These are phyloP conservation scores for Tiliacea citrago DNA, from an alignment of 2,888 invertebrate genomes.

Conservation along the genomic window DNA sequence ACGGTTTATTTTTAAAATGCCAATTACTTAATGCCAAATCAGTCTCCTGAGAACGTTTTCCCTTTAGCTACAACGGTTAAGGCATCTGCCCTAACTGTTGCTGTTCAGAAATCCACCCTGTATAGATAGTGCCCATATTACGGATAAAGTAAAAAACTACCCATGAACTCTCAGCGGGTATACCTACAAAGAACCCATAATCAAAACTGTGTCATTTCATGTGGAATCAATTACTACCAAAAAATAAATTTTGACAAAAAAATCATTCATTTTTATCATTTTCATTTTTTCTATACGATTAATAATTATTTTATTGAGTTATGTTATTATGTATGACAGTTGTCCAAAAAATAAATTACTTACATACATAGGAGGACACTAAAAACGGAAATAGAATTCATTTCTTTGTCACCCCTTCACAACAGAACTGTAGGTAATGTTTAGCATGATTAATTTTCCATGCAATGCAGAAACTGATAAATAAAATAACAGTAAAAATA, in stretches of 20 bases:
- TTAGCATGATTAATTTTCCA: not conserved
- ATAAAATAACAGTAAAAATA: constrained; percentile 2
- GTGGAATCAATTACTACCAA: constrained; percentile 55
- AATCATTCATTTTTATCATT: too few species aligned
- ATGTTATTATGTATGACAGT: not conserved
- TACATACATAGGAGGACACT: not conserved
- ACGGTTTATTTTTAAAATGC: not conserved
- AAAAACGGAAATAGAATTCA: not conserved
- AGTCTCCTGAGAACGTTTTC: not conserved
- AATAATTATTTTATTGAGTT: not conserved
- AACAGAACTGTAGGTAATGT: not conserved
- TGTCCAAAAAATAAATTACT: not conserved
- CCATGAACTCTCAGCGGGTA: constrained; percentile 13
- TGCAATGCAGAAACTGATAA: not conserved
- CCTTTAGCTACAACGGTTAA: not conserved
- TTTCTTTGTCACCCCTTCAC: not conserved
- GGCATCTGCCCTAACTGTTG: too few species aligned
- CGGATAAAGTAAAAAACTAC: constrained; percentile 14
- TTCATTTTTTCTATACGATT: not conserved
- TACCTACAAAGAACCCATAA: constrained; percentile 20
- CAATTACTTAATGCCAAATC: not conserved
- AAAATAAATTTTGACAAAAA: not conserved
- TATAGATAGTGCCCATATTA: not conserved
- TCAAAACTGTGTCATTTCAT: constrained; percentile 5
- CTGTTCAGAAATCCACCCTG: not conserved